Evolutionary conservation across 2,888 invertebrate genomes (phyloP).

Genomic region (Bombyx huttoni): DNA sequence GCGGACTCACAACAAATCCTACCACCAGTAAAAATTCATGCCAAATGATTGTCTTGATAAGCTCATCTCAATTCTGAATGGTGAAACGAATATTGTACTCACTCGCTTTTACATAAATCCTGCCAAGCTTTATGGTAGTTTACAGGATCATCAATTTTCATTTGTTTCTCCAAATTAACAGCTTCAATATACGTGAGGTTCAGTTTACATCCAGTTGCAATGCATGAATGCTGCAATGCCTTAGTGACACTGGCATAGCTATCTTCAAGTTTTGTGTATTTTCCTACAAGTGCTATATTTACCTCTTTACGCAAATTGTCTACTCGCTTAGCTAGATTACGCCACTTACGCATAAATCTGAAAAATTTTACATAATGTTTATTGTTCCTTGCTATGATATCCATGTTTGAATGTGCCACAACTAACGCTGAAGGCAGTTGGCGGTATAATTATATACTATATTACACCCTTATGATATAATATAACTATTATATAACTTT

Average conservation of each 20-base stretch:
- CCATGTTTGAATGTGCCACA: too few relatives aligned
- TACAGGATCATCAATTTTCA: slow-evolving; percentile 81
- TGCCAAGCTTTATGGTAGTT: slow-evolving; percentile 95
- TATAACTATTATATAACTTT: too few relatives aligned
- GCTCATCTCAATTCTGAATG: neutral
- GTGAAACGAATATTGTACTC: slow-evolving; percentile 35
- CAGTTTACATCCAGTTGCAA: slow-evolving; percentile 87
- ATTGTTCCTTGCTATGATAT: too few relatives aligned
- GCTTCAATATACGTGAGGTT: slow-evolving; percentile 94
- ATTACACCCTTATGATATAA: too few relatives aligned
- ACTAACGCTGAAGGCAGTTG: too few relatives aligned
- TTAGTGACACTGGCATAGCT: slow-evolving; percentile 97
- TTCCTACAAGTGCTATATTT: slow-evolving; percentile 93
- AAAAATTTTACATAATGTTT: slow-evolving; percentile 9
- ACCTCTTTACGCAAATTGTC: slow-evolving; percentile 89
- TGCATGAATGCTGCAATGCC: slow-evolving; percentile 93
- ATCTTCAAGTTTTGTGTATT: slow-evolving; percentile 96
- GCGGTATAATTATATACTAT: too few relatives aligned
- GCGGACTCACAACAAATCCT: too few relatives aligned
- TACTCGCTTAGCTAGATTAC: slow-evolving; percentile 86
- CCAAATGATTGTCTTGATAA: too few relatives aligned
- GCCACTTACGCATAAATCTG: slow-evolving; percentile 91
- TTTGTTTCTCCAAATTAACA: slow-evolving; percentile 85
- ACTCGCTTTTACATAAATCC: slow-evolving; percentile 88
- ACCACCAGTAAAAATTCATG: too few relatives aligned